Evolutionary conservation across 2,888 invertebrate genomes (phyloP), one percentile per base, ranked within the genome.

Genomic region (Lasius fuliginosus): DNA sequence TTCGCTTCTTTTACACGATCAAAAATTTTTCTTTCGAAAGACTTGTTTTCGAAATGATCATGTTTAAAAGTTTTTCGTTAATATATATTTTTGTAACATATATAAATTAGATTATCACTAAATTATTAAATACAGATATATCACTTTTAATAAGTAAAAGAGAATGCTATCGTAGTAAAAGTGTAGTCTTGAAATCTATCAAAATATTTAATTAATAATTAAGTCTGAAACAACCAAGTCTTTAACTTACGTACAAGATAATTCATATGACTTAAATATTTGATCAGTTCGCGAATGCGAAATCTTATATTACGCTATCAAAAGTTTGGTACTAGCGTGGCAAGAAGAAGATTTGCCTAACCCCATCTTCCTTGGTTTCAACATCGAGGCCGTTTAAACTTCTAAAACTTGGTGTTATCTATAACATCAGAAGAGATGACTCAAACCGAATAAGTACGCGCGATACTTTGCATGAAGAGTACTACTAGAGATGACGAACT

Each of bases 341-440:
- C 69, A 79, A 81, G 79, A 65, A 40, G 40, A 79, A 46, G 79
- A 81, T 81, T 81, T 71, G 60, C 71, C 42, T 62, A 77, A 58
- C 56, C 42, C 40, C 53, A 46, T 58, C 46, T 30, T 42, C 46
- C 46, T 33, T 46, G 68, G 46, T 71, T 49, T 81, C 79, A 69
- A 46, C 79, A 62, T 18, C 60, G 9, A 46, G 46, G 18, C 79
- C 68, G 56, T 60, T 60, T 69, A 81, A 81, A 81, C 79, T 81
- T 71, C 27, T 12, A 69, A 71, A 81, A 81, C 79, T 81, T 81
- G 23, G n/a, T 71, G 36, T 81, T 71, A 81, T 62, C 79, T 71
- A 81, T 81, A 81, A 81, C 60, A 79, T 79, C 79, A 46, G 60
- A 71, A 81, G 60, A 71, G 79, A 81, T 81, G 79, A 81, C 71